phyloP scores from a whole-genome alignment of 2,797 vertebrate species.

The Schizothorax lantsangensis region DNA sequence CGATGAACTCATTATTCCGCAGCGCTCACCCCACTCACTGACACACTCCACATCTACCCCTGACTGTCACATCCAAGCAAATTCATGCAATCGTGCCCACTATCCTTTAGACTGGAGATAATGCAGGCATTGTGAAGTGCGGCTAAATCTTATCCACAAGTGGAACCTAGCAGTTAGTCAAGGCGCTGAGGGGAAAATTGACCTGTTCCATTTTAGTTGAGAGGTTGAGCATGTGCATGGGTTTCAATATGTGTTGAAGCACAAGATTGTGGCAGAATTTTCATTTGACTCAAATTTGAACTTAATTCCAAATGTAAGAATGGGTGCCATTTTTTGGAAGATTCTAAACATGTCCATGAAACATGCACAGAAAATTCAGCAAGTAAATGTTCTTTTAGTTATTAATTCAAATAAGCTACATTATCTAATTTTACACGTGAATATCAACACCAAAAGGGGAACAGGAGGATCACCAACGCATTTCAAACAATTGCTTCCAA shows the following conservation, averaged over 20 bases:
- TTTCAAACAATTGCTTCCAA: neutral
- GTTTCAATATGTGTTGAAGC: slow-evolving; percentile 62
- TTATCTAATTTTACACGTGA: neutral
- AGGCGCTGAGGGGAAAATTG: slow-evolving; percentile 62
- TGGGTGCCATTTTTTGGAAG: neutral
- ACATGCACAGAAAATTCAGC: neutral
- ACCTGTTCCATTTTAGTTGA: slow-evolving; percentile 57
- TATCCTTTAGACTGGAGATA: slow-evolving; percentile 70
- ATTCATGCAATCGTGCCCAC: slow-evolving; percentile 72
- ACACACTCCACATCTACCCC: slow-evolving; percentile 45
- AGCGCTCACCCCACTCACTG: slow-evolving; percentile 62
- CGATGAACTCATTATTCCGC: slow-evolving; percentile 35
- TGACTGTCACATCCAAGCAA: slow-evolving; percentile 72
- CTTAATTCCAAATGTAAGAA: neutral
- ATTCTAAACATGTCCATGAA: neutral
- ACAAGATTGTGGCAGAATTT: neutral
- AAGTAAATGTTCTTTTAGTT: neutral
- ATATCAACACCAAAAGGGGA: neutral
- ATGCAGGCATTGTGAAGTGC: slow-evolving; percentile 56
- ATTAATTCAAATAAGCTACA: neutral
- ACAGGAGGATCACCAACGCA: neutral
- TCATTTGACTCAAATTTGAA: neutral
- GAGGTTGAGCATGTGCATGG: slow-evolving; percentile 64
- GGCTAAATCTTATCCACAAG: slow-evolving; percentile 56
- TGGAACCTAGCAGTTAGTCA: slow-evolving; percentile 55